Evolutionary conservation across 2,113 vertebrate genomes (phyloP).

Genomic region (Apteryx owenii): DNA sequence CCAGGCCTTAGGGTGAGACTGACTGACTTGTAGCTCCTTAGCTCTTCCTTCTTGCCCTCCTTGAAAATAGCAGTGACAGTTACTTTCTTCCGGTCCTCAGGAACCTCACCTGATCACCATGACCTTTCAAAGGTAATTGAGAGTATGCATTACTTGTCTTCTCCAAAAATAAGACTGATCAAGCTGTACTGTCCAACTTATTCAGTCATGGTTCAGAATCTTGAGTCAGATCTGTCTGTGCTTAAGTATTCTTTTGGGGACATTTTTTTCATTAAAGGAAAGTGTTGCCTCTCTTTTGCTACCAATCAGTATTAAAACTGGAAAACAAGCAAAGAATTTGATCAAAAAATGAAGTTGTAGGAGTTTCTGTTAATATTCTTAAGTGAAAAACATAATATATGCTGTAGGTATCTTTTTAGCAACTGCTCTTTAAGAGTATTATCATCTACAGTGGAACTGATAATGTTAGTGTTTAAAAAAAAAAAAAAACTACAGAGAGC

Average conservation of each 20-base stretch:
- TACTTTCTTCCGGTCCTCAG: constrained; percentile 15
- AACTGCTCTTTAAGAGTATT: neutral
- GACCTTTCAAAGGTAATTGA: constrained; percentile 9
- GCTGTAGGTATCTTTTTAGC: neutral
- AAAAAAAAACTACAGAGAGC: neutral
- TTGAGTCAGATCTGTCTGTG: neutral
- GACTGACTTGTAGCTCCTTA: neutral
- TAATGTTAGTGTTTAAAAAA: neutral
- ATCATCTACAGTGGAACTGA: neutral
- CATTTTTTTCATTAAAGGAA: neutral
- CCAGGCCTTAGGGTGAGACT: neutral
- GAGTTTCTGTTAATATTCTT: neutral
- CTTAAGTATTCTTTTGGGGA: neutral
- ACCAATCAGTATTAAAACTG: neutral
- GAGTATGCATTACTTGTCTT: neutral
- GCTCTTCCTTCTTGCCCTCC: neutral
- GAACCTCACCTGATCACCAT: neutral
- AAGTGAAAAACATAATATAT: neutral
- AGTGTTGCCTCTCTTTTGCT: neutral
- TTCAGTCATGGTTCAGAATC: neutral
- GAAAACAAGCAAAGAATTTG: neutral
- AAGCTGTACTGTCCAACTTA: neutral
- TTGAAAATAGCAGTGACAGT: neutral
- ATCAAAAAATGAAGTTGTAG: neutral
- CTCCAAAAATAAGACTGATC: neutral